Conservation (phyloP, 2,113 vertebrate species). For the Kryptolebias marmoratus region DNA sequence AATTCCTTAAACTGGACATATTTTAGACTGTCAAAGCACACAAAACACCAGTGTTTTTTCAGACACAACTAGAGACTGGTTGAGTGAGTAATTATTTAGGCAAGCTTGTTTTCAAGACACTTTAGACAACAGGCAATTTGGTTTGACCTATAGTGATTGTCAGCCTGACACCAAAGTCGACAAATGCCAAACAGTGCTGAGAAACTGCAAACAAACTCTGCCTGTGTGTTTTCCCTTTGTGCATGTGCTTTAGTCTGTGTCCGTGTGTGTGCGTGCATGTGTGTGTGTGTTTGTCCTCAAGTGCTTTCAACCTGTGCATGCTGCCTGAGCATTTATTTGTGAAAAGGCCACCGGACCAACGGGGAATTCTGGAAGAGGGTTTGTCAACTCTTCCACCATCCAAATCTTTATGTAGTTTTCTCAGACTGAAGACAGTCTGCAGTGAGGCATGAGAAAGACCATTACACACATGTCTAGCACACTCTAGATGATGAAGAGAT, state of each 20-base stretch:
- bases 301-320: slow-evolving; percentile 33
- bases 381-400: slow-evolving; percentile 45
- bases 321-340: slow-evolving; percentile 30
- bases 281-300: slow-evolving; percentile 26
- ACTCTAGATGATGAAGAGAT: slow-evolving; percentile 75
- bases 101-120: slow-evolving; percentile 54
- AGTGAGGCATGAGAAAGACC: slow-evolving; percentile 63
- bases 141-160: slow-evolving; percentile 62
- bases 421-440: slow-evolving; percentile 56
- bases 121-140: slow-evolving; percentile 58
- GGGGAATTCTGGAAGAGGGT: slow-evolving; percentile 42
- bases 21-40: slow-evolving; percentile 30
- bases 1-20: slow-evolving; percentile 24
- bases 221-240: slow-evolving; percentile 22
- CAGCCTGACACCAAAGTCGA: slow-evolving; percentile 46
- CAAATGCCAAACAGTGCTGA: slow-evolving; percentile 60
- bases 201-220: slow-evolving; percentile 53
- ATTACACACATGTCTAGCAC: slow-evolving; percentile 69
- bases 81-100: slow-evolving; percentile 60
- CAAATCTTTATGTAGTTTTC: slow-evolving; percentile 66
- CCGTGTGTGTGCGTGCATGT: slow-evolving; percentile 1
- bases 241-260: not conserved
- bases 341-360: slow-evolving; percentile 64
- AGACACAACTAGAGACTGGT: not conserved
- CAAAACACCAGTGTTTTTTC: slow-evolving; percentile 4